A percentile compares a stretch with the other conserved stretches of the same genome.
These are phyloP conservation scores for Salmo trutta DNA, from an alignment of 2,797 vertebrate genomes.

Conservation along the genomic window DNA sequence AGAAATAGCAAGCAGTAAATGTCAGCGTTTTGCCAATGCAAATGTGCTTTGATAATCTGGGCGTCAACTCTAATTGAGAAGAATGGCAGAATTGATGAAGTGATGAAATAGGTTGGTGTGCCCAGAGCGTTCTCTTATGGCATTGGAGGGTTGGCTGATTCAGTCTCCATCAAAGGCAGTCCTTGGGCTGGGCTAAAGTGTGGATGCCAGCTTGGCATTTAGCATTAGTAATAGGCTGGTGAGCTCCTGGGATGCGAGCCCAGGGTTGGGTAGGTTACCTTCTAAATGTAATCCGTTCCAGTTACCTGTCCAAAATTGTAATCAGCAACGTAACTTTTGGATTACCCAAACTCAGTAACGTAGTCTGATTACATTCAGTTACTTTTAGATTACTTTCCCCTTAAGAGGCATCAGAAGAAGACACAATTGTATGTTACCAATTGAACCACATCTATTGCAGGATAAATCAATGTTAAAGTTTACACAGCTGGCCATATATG, in stretches of 20 bases:
- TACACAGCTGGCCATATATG: too few species aligned
- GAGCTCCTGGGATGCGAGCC: background rate
- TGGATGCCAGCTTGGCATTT: constrained; percentile 19
- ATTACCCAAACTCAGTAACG: too few species aligned
- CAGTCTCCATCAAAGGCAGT: background rate
- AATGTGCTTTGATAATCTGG: constrained; percentile 6
- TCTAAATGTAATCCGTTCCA: too few species aligned
- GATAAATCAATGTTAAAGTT: too few species aligned
- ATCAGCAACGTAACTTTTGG: too few species aligned
- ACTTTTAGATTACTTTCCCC: too few species aligned
- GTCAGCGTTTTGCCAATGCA: background rate
- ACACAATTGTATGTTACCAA: too few species aligned
- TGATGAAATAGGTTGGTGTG: constrained; percentile 23
- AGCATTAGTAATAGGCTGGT: background rate
- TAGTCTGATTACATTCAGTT: too few species aligned
- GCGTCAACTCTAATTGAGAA: constrained; percentile 19
- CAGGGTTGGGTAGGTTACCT: too few species aligned
- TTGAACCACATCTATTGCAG: too few species aligned
- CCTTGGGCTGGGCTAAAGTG: background rate
- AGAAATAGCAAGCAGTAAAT: constrained; percentile 15
- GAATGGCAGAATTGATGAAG: constrained; percentile 3
- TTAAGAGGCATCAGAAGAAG: too few species aligned
- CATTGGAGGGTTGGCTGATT: constrained; percentile 19
- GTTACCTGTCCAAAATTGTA: too few species aligned
- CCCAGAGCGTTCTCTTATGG: constrained; percentile 5